These are phyloP conservation scores for Aphaenogaster rudis DNA, from an alignment of 1,140 invertebrate species.

Conservation along the genomic window DNA sequence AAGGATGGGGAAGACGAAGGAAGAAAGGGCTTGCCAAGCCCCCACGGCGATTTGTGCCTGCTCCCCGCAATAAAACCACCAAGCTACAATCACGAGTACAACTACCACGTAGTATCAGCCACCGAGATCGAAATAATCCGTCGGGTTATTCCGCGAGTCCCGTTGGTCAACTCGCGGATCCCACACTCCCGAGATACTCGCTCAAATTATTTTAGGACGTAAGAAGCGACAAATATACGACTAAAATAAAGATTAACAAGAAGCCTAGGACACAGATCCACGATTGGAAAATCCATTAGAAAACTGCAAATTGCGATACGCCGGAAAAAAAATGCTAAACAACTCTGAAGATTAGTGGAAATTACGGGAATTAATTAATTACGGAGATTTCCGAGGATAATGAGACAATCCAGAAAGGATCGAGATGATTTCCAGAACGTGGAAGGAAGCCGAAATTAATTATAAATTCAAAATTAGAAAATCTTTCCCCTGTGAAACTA, in stretches of 20 bases:
- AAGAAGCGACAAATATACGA: background rate
- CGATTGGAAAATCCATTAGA: background rate
- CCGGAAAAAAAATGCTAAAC: background rate
- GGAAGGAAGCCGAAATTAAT: conserved; percentile 1
- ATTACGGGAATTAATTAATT: conserved; percentile 16
- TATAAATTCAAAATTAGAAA: conserved; percentile 31
- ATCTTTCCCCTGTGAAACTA: background rate
- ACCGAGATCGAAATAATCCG: conserved; percentile 57
- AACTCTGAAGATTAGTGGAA: background rate
- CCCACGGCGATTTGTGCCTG: conserved; percentile 56
- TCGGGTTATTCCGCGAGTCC: conserved; percentile 2
- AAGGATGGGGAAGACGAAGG: background rate
- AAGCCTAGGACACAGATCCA: too few relatives aligned
- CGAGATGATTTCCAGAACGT: background rate
- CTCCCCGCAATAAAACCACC: conserved; percentile 56
- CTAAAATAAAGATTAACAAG: background rate
- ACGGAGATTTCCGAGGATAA: background rate
- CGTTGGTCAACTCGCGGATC: background rate
- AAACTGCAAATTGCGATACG: background rate
- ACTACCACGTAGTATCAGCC: conserved; percentile 35
- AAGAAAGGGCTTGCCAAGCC: conserved; percentile 58
- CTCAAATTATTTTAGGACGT: background rate
- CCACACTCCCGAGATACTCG: background rate
- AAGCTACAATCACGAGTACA: conserved; percentile 35
- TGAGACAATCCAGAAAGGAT: background rate